Evolutionary conservation across 2,113 vertebrate genomes (phyloP).

Genomic region (Carassius carassius): DNA sequence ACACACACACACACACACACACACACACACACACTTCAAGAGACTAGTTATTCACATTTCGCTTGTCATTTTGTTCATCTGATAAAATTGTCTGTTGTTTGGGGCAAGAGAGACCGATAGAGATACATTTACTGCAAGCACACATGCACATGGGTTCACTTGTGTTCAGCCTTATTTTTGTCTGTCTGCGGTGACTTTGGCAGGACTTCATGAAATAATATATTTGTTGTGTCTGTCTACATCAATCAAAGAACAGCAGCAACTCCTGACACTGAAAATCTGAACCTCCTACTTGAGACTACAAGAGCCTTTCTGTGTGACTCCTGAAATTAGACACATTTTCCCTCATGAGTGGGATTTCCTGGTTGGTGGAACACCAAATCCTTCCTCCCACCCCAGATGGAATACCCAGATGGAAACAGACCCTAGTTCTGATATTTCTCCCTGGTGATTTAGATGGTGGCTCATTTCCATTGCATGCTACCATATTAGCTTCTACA

Average conservation of each 20-base stretch:
- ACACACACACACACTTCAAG: background rate
- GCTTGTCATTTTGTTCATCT: background rate
- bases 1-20: background rate
- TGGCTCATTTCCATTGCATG: constrained; percentile 43
- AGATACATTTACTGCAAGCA: background rate
- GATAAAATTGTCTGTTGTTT: background rate
- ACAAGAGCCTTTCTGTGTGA: constrained; percentile 26
- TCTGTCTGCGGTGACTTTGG: background rate
- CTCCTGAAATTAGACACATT: constrained; percentile 17
- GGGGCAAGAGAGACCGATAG: background rate
- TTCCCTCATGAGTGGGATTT: constrained; percentile 36
- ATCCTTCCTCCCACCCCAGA: background rate
- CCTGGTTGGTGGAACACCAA: constrained; percentile 13
- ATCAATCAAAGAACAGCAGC: constrained; percentile 28
- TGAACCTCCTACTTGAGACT: background rate
- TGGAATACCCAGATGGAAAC: constrained; percentile 48
- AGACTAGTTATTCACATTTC: background rate
- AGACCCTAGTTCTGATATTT: constrained; percentile 42
- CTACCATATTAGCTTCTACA: background rate
- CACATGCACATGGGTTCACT: background rate
- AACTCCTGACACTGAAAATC: constrained; percentile 31
- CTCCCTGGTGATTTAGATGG: constrained; percentile 26
- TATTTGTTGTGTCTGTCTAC: constrained; percentile 3
- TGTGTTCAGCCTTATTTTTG: background rate
- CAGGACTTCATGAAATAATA: constrained; percentile 10